Base-by-base conservation (phyloP, 1,140 invertebrate species). In the Meteorus sp. region DNA sequence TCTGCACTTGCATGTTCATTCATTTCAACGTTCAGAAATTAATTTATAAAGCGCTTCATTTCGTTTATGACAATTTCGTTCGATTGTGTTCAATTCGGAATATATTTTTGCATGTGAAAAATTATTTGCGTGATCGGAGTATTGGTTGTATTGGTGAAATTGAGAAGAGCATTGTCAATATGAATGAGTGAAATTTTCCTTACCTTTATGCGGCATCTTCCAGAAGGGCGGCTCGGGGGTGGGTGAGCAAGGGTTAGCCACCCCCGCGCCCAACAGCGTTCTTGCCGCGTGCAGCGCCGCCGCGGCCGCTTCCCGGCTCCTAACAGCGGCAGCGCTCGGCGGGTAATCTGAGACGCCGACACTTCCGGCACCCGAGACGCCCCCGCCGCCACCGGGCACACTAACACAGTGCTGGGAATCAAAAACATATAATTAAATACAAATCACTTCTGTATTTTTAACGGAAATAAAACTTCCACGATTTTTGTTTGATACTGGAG, bases 141-240 rank as follows among this genome's bases (percentile, higher is more conserved):
- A 27, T 48, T 48, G 22, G 17, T 22, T 15, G 23, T 3, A 20
- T 20, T 20, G 17, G 48, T 31, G 6, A 31, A 31, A 33, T 15
- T 33, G 8, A 4, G 15, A 23, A n/a, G 43, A 48, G 25, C 22
- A 45, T 45, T 8, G 7, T 3, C 7, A 5, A 29, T 8, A 6
- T 27, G 17, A 4, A 48, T 7, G 2, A 25, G 22, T 33, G 43
- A 6, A 27, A 23, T 22, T 2, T 13, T 0, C 77, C 78, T 71
- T 41, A 84, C 83, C 82, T 84, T 84, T 84, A 65, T 84, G 83
- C 51, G 83, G 83, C 83, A 84, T 84, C 71, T 82, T 84, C 83
- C 81, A 83, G 69, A 82, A 83, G 65, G 81, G 75, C 66, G 82
- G 78, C 72, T 81, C 81, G 76, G 77, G 81, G 78, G 78, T 78